Evolutionary conservation across 2,113 vertebrate species (phyloP).

Genomic region (Halichoeres trimaculatus): DNA sequence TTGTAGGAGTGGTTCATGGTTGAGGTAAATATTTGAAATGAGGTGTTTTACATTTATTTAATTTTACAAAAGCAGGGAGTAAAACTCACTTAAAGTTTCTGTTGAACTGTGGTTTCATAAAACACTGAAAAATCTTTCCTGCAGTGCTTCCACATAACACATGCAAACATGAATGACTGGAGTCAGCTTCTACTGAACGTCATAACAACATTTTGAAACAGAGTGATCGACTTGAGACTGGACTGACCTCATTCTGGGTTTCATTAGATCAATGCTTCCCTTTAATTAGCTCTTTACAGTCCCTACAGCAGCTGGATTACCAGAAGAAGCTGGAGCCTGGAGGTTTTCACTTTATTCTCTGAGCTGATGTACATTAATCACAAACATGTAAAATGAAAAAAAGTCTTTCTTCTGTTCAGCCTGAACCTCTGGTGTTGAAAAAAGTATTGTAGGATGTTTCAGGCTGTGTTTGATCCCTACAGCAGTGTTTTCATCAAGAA

Average conservation of each 20-base stretch:
- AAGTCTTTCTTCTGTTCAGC: background rate
- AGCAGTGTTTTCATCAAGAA: conserved; percentile 3
- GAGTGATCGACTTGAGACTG: conserved; percentile 28
- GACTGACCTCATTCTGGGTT: conserved; percentile 47
- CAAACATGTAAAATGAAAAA: conserved; percentile 27
- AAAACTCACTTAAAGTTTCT: too few species aligned
- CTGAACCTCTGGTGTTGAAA: background rate
- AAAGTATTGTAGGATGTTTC: background rate
- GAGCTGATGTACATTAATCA: conserved; percentile 18
- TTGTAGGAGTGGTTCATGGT: too few species aligned
- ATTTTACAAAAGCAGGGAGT: too few species aligned
- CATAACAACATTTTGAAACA: conserved; percentile 13
- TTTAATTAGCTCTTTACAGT: conserved; percentile 58
- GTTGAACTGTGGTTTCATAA: too few species aligned
- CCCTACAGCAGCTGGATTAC: conserved; percentile 46
- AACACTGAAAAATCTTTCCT: background rate
- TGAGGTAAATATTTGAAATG: too few species aligned
- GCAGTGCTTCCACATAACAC: background rate
- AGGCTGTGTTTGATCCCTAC: background rate
- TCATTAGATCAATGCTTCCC: conserved; percentile 48
- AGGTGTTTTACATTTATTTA: too few species aligned
- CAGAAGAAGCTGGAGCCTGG: background rate
- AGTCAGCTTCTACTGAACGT: background rate
- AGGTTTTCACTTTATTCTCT: conserved; percentile 34
- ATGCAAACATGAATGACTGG: background rate